Evolutionary conservation across 1,140 invertebrate genomes (phyloP), one percentile per base, ranked within the genome.

Genomic region (Limonius californicus): DNA sequence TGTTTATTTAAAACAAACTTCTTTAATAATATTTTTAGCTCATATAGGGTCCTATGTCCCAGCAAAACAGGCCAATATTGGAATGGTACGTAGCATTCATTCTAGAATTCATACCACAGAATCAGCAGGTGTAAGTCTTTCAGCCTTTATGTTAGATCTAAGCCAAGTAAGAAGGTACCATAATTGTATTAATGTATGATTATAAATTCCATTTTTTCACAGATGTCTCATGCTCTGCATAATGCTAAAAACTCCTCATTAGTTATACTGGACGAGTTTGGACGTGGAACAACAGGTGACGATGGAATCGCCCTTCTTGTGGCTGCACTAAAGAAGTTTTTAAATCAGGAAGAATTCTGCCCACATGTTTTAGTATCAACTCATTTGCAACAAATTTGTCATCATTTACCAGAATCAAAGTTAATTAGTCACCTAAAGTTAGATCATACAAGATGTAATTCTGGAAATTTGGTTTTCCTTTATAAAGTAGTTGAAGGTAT

Each of bases 31-130:
- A 6, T 95, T 89, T 74, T 81, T 97, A 81, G 89, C 92, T 4
- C 92, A 96, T 72, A 85, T 95, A 64, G 95, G 95, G 19, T 89
- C 89, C 69, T 97, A 88, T 77, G 88, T 97, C 4, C 94, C 95
- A 0, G 94, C 93, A 0, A 83, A 86, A 65, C 74, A 72, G 4
- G 92, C 89, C 0, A 79, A 77, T 1, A 84, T 95, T 32, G 87
- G 89, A 0, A 69, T 88, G 0, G 70, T 94, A 3, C 83, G 87
- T 68, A 81, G 85, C 65, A 90, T 97, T 35, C 85, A 89, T 69
- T 87, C 90, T 0, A 82, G 91, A 19, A 85, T 95, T 45, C 84
- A 88, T 45, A 83, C 79, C 15, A 78, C 83, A n/a, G 87, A 95
- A 77, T 88, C 88, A 18, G 84, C 92, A n/a, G 84, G 88, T 9